Conservation (phyloP, 2,888 invertebrate genomes). For the Dione juno region DNA sequence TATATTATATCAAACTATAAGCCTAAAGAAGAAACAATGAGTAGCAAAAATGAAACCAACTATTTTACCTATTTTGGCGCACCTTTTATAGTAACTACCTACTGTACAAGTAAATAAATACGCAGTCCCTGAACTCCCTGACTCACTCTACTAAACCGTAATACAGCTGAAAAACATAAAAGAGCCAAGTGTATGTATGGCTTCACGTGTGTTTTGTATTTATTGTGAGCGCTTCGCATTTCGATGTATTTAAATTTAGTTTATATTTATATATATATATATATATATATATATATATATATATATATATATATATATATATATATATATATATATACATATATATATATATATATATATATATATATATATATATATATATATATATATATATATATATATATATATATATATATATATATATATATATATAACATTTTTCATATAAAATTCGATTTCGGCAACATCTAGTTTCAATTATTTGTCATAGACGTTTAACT, state of each 20-base stretch:
- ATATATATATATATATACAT: too few species aligned
- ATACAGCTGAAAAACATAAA: background rate
- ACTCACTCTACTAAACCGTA: conserved; percentile 10
- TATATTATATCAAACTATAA: too few species aligned
- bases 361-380: too few species aligned
- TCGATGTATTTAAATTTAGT: background rate
- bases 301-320: too few species aligned
- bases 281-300: background rate
- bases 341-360: too few species aligned
- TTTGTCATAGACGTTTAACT: background rate
- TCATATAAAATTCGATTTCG: too few species aligned
- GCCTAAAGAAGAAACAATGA: too few species aligned
- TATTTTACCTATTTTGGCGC: background rate
- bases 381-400: too few species aligned
- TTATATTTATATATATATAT: background rate
- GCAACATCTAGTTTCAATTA: background rate
- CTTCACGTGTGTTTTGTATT: conserved; percentile 15
- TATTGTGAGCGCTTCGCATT: background rate
- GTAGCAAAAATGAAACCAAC: background rate
- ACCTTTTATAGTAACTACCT: background rate
- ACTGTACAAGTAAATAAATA: too few species aligned
- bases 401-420: too few species aligned
- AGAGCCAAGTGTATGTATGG: background rate
- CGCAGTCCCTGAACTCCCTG: background rate
- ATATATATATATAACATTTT: too few species aligned